A percentile compares a stretch with the other conserved stretches of the same genome.
phyloP scores from a whole-genome alignment of 2,888 invertebrate species.

The Lithosia quadra region DNA sequence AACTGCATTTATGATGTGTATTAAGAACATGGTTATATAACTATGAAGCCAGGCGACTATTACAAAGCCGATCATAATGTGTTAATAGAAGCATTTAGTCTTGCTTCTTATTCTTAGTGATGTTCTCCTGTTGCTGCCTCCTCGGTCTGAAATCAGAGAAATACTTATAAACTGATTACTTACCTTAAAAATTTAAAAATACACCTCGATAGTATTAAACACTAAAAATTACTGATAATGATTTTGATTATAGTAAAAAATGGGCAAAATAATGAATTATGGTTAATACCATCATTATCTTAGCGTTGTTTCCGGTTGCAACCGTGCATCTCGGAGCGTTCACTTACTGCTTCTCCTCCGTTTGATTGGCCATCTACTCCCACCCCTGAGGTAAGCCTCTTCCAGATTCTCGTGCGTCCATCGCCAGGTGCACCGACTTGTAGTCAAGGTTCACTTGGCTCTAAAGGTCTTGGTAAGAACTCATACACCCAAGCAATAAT shows the following conservation, averaged over 20 bases:
- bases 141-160: slow-evolving; percentile 32
- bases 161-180: neutral
- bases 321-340: neutral
- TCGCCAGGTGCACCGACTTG: neutral
- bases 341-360: neutral
- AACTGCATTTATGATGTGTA: slow-evolving; percentile 30
- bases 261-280: neutral
- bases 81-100: slow-evolving; percentile 35
- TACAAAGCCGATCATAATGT: slow-evolving; percentile 35
- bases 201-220: neutral
- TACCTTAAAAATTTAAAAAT: neutral
- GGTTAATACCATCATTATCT: neutral
- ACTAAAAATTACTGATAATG: neutral
- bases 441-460: too few relatives aligned
- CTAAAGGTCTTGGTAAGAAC: too few relatives aligned
- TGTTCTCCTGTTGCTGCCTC: slow-evolving; percentile 33
- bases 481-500: too few relatives aligned
- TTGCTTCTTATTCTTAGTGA: slow-evolving; percentile 32
- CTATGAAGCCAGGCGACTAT: slow-evolving; percentile 42
- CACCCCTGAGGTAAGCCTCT: neutral
- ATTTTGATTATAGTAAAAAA: neutral
- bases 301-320: neutral
- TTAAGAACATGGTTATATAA: slow-evolving; percentile 33
- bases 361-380: neutral
- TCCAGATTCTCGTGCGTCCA: neutral